Percentiles rank a stretch among this genome's conserved stretches.
Conservation (phyloP, 2,113 vertebrate genomes). For the Castor canadensis region DNA sequence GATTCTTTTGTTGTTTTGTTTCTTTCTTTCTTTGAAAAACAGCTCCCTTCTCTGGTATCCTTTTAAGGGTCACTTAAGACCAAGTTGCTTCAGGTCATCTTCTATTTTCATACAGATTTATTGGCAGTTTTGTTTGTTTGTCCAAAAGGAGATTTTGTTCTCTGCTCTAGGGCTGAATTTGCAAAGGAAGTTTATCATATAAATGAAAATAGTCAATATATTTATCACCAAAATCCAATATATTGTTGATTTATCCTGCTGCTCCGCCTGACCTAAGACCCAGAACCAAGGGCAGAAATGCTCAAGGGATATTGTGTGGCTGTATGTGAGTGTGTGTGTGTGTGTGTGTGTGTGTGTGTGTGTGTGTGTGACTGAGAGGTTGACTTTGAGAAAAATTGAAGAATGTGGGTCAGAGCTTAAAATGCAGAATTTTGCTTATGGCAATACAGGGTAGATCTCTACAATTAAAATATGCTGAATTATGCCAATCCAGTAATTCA, state of each 20-base stretch:
- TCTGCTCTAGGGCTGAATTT: conserved; percentile 38
- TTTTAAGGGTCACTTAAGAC: conserved; percentile 10
- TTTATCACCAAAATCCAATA: conserved; percentile 44
- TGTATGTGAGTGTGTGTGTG: not conserved
- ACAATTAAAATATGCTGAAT: not conserved
- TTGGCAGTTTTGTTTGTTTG: conserved; percentile 23
- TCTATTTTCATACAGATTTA: not conserved
- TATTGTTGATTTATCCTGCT: conserved; percentile 6
- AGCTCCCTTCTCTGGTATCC: not conserved
- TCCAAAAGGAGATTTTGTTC: conserved; percentile 24
- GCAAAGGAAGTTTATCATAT: conserved; percentile 42
- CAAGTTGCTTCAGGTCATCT: not conserved
- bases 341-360: not conserved
- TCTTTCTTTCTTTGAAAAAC: not conserved
- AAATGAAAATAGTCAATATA: conserved; percentile 37
- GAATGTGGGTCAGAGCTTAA: not conserved
- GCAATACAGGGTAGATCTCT: not conserved
- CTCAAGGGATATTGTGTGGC: not conserved
- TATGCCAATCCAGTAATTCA: not conserved
- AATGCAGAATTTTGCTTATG: not conserved
- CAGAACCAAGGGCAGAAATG: not conserved
- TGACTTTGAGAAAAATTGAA: not conserved
- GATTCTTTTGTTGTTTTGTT: not conserved
- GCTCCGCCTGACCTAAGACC: not conserved
- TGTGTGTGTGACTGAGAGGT: not conserved